Conservation (phyloP, 2,888 invertebrate species). For the Allophyes oxyacanthae region DNA sequence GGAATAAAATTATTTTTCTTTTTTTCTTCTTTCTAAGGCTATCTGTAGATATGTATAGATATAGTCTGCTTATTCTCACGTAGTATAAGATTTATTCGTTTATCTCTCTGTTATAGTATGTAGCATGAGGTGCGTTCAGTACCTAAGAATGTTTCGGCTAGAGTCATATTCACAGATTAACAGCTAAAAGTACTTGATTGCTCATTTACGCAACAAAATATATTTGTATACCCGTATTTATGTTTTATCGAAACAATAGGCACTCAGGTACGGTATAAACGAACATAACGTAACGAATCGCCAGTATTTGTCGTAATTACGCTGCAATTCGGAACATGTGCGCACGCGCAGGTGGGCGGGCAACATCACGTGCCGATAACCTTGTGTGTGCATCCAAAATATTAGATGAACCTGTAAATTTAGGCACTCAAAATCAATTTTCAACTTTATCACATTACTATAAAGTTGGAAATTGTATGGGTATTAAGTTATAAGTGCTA, state of each 20-base stretch:
- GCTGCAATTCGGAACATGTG: conserved; percentile 60
- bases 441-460: conserved; percentile 12
- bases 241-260: conserved; percentile 6
- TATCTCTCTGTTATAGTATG: conserved; percentile 11
- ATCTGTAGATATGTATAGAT: conserved; percentile 9
- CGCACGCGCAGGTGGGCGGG: conserved; percentile 68
- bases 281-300: conserved; percentile 41
- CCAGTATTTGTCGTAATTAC: conserved; percentile 45
- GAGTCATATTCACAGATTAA: no score
- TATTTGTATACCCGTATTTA: neutral
- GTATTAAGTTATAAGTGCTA: neutral
- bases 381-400: conserved; percentile 45
- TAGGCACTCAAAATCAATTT: conserved; percentile 6
- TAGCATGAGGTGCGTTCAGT: neutral
- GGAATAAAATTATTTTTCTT: no score
- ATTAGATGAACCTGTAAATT: conserved; percentile 36
- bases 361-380: conserved; percentile 51
- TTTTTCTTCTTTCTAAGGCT: no score
- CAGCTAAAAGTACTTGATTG: no score
- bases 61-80: conserved; percentile 15
- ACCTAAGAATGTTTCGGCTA: no score
- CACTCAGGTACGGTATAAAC: conserved; percentile 15
- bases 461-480: conserved; percentile 4
- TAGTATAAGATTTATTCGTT: conserved; percentile 19
- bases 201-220: no score